Percentiles rank a stretch among this genome's conserved stretches.
phyloP scores from a whole-genome alignment of 2,888 invertebrate genomes.

The Didymodactylos carnosus region DNA sequence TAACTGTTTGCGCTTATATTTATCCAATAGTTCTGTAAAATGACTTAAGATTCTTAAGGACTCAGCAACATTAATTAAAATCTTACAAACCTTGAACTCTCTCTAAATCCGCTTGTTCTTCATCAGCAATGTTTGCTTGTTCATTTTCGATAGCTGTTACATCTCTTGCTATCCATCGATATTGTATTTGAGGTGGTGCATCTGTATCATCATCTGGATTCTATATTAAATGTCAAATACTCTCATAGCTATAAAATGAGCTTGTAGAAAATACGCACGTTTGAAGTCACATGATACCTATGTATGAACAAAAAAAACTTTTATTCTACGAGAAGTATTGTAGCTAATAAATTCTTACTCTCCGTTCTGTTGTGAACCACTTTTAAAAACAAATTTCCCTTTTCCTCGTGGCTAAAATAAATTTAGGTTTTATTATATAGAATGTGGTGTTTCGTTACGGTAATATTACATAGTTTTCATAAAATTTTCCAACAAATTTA shows the following conservation, averaged over 20 bases:
- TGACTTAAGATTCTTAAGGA: too few species aligned
- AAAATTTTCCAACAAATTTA: constrained; percentile 32
- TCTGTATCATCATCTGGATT: constrained; percentile 25
- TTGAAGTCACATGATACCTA: not conserved
- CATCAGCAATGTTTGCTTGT: not conserved
- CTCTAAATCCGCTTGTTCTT: not conserved
- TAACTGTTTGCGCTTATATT: too few species aligned
- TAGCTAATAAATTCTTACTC: too few species aligned
- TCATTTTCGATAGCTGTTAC: not conserved
- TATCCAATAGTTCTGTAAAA: too few species aligned
- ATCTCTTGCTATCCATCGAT: constrained; percentile 29
- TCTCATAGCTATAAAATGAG: not conserved
- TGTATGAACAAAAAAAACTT: too few species aligned
- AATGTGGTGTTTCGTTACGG: too few species aligned
- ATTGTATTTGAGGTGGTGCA: constrained; percentile 21
- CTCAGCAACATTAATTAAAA: not conserved
- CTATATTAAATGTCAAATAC: constrained; percentile 17
- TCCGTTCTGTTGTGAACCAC: constrained; percentile 34
- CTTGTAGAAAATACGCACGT: too few species aligned
- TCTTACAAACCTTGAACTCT: not conserved
- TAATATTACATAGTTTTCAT: constrained; percentile 32
- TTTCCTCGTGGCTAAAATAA: constrained; percentile 33
- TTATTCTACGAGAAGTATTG: too few species aligned
- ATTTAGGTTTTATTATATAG: too few species aligned
- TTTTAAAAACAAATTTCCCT: constrained; percentile 35